A percentile compares a stretch with the other conserved stretches of the same genome.
Conservation (phyloP, 2,113 vertebrate genomes). For the Toxotes jaculatrix region DNA sequence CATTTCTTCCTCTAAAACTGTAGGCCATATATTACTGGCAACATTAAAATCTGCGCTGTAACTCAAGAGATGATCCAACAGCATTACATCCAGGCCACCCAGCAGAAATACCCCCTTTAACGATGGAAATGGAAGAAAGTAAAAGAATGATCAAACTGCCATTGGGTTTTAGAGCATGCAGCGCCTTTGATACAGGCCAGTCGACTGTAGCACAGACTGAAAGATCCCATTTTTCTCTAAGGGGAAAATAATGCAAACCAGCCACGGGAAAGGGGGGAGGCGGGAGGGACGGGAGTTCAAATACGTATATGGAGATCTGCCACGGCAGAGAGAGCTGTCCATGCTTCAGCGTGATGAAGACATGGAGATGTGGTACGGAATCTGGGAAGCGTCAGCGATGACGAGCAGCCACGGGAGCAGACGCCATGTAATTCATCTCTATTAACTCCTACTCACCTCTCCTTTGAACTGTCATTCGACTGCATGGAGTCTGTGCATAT, state of each 20-base stretch:
- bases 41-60: slow-evolving; percentile 58
- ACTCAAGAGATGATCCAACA: slow-evolving; percentile 59
- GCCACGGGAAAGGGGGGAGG: slow-evolving; percentile 1
- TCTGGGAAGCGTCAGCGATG: slow-evolving; percentile 71
- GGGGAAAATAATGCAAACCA: slow-evolving; percentile 77
- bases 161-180: slow-evolving; percentile 60
- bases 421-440: slow-evolving; percentile 69
- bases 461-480: slow-evolving; percentile 72
- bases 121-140: slow-evolving; percentile 63
- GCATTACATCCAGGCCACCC: slow-evolving; percentile 68
- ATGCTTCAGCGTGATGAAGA: slow-evolving; percentile 69
- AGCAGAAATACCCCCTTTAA: slow-evolving; percentile 67
- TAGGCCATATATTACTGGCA: slow-evolving; percentile 57
- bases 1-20: slow-evolving; percentile 57
- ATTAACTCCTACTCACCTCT: slow-evolving; percentile 66
- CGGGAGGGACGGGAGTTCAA: slow-evolving; percentile 26
- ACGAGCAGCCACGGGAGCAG: slow-evolving; percentile 57
- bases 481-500: slow-evolving; percentile 25
- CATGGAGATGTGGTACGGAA: slow-evolving; percentile 46
- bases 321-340: slow-evolving; percentile 49
- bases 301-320: slow-evolving; percentile 45
- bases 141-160: slow-evolving; percentile 64
- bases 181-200: slow-evolving; percentile 72
- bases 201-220: slow-evolving; percentile 61
- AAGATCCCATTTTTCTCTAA: slow-evolving; percentile 70